These are phyloP conservation scores for Drosophila auraria DNA, from an alignment of 1,140 invertebrate species.

Conservation along the genomic window DNA sequence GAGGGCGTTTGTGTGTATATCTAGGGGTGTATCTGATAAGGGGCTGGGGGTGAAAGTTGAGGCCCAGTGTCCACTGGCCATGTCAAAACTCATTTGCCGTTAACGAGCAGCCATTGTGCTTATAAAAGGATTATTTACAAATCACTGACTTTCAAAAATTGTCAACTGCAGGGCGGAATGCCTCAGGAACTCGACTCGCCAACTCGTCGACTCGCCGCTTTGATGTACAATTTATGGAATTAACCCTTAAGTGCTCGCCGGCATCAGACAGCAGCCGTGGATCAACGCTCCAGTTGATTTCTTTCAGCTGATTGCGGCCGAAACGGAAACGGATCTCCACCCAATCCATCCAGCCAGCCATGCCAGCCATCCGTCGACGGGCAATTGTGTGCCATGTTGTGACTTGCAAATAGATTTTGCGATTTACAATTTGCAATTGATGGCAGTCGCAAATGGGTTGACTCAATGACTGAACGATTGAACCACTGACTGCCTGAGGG, in stretches of 20 bases:
- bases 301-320: slow-evolving; percentile 76
- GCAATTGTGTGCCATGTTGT: slow-evolving; percentile 66
- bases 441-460: slow-evolving; percentile 22
- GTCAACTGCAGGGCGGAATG: slow-evolving; percentile 82
- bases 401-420: slow-evolving; percentile 48
- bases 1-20: slow-evolving; percentile 35
- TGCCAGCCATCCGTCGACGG: slow-evolving; percentile 7
- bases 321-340: slow-evolving; percentile 63
- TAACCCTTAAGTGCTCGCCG: slow-evolving; percentile 78
- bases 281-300: slow-evolving; percentile 70
- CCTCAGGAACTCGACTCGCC: slow-evolving; percentile 23
- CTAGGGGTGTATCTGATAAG: slow-evolving; percentile 31
- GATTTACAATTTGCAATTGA: slow-evolving; percentile 48
- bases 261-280: slow-evolving; percentile 54
- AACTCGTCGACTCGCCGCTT: slow-evolving; percentile 48
- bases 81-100: slow-evolving; percentile 82
- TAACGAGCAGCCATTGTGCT: slow-evolving; percentile 80
- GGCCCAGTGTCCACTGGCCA: slow-evolving; percentile 62
- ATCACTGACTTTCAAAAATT: slow-evolving; percentile 84
- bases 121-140: slow-evolving; percentile 84
- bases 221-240: slow-evolving; percentile 83
- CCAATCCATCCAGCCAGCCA: slow-evolving; percentile 23
- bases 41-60: neutral
- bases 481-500: neutral
- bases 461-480: slow-evolving; percentile 9